phyloP scores from a whole-genome alignment of 2,888 invertebrate species.

The Doris montereyensis region DNA sequence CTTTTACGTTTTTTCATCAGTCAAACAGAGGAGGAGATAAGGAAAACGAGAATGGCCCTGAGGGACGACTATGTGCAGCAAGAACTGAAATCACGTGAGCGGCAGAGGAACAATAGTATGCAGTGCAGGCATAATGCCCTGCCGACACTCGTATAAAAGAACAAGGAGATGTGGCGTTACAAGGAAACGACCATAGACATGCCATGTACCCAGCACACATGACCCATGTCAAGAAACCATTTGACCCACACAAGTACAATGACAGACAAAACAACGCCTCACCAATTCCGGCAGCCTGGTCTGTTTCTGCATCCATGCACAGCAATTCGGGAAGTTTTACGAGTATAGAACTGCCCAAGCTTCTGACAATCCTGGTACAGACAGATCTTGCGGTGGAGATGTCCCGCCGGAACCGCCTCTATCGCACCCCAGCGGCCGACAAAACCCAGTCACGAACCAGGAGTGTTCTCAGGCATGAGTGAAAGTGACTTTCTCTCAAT shows the following conservation, averaged over 20 bases:
- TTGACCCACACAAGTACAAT: constrained; percentile 33
- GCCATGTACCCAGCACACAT: not conserved
- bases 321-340: not conserved
- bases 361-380: not conserved
- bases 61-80: not conserved
- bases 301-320: constrained; percentile 12
- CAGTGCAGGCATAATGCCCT: no score
- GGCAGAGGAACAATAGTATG: no score
- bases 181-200: not conserved
- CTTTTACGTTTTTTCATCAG: no score
- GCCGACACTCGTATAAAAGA: no score
- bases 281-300: not conserved
- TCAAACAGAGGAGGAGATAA: constrained; percentile 33
- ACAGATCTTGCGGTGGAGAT: constrained; percentile 11
- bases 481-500: constrained; percentile 56
- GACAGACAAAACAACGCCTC: not conserved
- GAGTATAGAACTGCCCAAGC: not conserved
- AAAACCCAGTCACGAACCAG: not conserved
- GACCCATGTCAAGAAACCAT: not conserved
- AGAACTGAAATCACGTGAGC: no score
- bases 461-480: not conserved
- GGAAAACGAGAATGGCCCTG: constrained; percentile 14
- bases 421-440: not conserved
- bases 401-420: not conserved
- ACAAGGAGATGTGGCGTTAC: no score